Conservation (phyloP, 2,888 invertebrate genomes). For the Agrotis ipsilon region DNA sequence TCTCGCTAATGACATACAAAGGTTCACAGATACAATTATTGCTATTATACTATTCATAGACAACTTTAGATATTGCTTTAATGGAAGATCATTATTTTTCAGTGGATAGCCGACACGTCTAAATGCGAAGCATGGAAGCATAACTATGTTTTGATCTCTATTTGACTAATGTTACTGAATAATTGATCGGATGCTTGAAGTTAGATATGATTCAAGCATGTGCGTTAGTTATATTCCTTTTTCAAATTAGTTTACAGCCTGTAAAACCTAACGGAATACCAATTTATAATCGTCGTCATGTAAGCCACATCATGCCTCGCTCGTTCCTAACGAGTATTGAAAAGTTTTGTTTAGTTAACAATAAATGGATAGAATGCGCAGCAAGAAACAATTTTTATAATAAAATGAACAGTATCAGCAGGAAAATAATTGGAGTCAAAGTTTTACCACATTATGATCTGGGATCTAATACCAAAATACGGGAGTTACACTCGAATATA, state of each 20-base stretch:
- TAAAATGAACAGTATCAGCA: constrained; percentile 30
- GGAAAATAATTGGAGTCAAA: constrained; percentile 33
- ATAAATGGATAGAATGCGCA: constrained; percentile 50
- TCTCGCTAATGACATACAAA: background rate
- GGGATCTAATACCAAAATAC: constrained; percentile 8
- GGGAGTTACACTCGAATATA: constrained; percentile 13
- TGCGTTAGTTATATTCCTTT: constrained; percentile 37
- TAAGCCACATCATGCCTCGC: constrained; percentile 25
- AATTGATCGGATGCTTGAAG: constrained; percentile 31
- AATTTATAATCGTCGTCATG: constrained; percentile 34
- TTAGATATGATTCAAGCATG: constrained; percentile 56
- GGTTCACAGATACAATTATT: background rate
- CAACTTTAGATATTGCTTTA: constrained; percentile 6
- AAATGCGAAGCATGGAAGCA: constrained; percentile 26
- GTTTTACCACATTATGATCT: constrained; percentile 24
- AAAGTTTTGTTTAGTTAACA: constrained; percentile 42
- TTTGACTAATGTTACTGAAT: constrained; percentile 13
- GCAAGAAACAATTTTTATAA: constrained; percentile 29
- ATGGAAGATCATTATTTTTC: constrained; percentile 32
- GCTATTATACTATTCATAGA: background rate
- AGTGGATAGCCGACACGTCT: constrained; percentile 23
- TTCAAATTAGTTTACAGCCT: constrained; percentile 32
- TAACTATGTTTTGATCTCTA: constrained; percentile 25
- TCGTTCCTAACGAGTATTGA: constrained; percentile 37
- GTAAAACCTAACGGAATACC: constrained; percentile 38